Base-by-base conservation (phyloP, 2,113 vertebrate species). In the Myiopsitta monachus region DNA sequence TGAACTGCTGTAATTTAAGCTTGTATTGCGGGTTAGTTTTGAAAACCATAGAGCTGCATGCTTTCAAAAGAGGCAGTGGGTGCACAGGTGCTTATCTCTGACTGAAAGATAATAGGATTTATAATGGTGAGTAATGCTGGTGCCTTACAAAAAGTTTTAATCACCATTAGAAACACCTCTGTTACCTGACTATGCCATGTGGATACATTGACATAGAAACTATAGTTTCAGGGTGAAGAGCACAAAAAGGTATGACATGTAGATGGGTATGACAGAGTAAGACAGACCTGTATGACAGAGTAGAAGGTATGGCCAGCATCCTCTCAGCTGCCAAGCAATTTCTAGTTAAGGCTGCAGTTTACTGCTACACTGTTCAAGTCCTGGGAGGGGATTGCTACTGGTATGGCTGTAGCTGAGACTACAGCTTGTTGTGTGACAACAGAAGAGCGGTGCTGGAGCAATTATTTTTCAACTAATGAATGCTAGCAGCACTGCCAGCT, bases 81-180 rank as follows among this genome's bases (percentile, higher is more conserved):
- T 31, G 7, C 66, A 92, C 18, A 80, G 47, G 64, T 90, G 43
- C 17, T 54, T 95, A 23, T 90, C 43, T 49, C 52, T 86, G 36
- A 55, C 33, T 43, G 14, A 76, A 83, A 44, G 47, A 36, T 72
- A 88, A 55, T 64, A 88, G 41, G 19, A 88, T 90, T 95, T 82
- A 46, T 66, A 82, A 70, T 7, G 14, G 13, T 72, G 86, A 88
- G 30, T 95, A 75, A 80, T 24, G 2, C 14, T 66, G 36, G 6
- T 47, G 18, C 33, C 17, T 76, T 86, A 76, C 33, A 51, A 83
- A 88, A 68, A 64, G 7, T 13, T 76, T 76, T 93, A 46, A 79
- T 88, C 72, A 61, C 30, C 7, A 14, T 46, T 83, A 52, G 52
- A 75, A 92, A 69, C 74, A 36, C 12, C 14, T 66, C 14, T 62